phyloP scores from a whole-genome alignment of 1,140 invertebrate species.

The Drosophila biarmipes region DNA sequence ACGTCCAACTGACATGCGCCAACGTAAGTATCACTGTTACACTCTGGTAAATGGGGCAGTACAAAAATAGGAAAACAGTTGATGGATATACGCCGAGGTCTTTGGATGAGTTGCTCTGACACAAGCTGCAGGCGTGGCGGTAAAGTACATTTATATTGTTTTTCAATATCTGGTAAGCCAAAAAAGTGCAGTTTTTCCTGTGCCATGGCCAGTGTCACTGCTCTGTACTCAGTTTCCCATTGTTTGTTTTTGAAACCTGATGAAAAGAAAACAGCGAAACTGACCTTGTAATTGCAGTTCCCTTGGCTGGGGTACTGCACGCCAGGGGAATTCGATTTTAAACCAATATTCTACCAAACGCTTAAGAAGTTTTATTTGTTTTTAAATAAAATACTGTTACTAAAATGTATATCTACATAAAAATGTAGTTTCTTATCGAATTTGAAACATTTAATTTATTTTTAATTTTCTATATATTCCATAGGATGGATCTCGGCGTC shows the following conservation, averaged over 20 bases:
- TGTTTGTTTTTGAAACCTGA: neutral
- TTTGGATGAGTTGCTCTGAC: neutral
- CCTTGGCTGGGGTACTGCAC: conserved; percentile 1
- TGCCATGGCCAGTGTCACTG: conserved; percentile 8
- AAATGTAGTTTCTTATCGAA: no score
- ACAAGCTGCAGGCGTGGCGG: neutral
- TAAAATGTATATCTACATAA: no score
- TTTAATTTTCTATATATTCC: neutral
- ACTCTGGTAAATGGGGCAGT: neutral
- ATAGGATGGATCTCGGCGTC: neutral
- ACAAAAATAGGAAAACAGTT: conserved; percentile 5
- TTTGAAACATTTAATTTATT: neutral
- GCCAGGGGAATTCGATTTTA: neutral
- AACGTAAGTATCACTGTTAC: conserved; percentile 3
- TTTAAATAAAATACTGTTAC: no score
- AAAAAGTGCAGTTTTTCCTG: conserved; percentile 12
- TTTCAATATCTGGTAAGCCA: conserved; percentile 16
- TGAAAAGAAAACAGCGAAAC: neutral
- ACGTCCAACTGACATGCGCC: conserved; percentile 10
- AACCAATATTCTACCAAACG: neutral
- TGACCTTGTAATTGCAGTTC: neutral
- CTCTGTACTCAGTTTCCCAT: neutral
- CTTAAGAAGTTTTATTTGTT: neutral
- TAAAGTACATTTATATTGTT: conserved; percentile 5
- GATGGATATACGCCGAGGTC: neutral